Evolutionary conservation across 2,888 invertebrate species (phyloP), one percentile per base, ranked within the genome.

Genomic region (Aleiodes alternator): DNA sequence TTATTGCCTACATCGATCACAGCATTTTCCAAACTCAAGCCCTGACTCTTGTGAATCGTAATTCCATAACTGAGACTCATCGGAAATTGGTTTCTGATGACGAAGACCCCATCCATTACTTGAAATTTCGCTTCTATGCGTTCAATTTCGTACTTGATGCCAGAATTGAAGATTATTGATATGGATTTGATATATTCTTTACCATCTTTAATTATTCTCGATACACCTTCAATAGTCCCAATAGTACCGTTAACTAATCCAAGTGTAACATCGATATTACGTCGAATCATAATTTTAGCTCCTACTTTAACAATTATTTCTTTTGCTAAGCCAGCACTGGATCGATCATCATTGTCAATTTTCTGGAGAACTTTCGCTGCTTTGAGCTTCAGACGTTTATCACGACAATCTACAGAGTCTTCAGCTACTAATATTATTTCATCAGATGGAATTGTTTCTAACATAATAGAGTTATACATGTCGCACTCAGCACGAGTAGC

Each of bases 401-500:
- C 50, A 43, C 51, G 53, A 61, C 80, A 81, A 23, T 83, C 79
- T 23, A 83, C 69, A 1, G 59, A 56, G 73, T 84, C 81, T 50
- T 73, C 50, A 29, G 83, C 83, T 43, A 71, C 34, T 23, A 83
- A 77, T 59, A 72, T 50, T 53, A 84, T 84, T 78, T 82, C 83
- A 31, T 82, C 75, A 0, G 72, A 56, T 7, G 77, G 9, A 51
- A 86, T 78, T 12, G 59, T 70, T 48, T 69, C 68, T 53, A 87
- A 74, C 84, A 87, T 84, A 16, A 80, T 82, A 68, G 68, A 69
- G 77, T 87, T 87, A 8, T 86, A 73, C 70, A 79, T 78, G 64
- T 82, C 69, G 80, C 86, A 86, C 80, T 84, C 80, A 48, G 84
- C 71, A 77, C 80, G 77, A 7, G 84, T 85, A 8, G 86, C 81